Evolutionary conservation across 1,140 invertebrate species (phyloP), one percentile per base, ranked within the genome.

Genomic region (Pogonus chalceus): DNA sequence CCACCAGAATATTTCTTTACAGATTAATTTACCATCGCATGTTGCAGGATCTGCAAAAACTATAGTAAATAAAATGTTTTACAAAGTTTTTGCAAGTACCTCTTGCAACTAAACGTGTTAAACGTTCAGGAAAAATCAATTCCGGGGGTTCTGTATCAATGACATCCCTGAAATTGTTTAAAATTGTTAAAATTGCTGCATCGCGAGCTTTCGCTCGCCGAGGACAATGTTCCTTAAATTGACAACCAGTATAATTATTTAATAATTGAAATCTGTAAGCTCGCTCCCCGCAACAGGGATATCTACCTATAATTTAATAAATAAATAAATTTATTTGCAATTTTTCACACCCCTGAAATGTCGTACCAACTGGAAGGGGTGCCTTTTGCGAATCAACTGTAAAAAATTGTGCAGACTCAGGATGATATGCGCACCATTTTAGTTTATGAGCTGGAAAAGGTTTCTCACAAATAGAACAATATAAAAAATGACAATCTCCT

Each of bases 281-380:
- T 61, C 83, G 77, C 69, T 88, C 84, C 48, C 88, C 87, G 68
- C 91, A 95, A 67, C 91, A 93, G 0, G 88, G 86, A 71, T 86
- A 90, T 26, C 83, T 76, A 24, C 76, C 76, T 59, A 68, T 54
- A 49, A 58, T 58, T 35, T 51, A 65, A 35, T 52, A 52, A 53
- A 20, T 23, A 7, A 35, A 35, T n/a, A 7, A 9, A 35, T 35
- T 7, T 7, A 9, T 35, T 9, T 35, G 7, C 7, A 35, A 35
- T n/a, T 7, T 35, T 7, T 35, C n/a, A 35, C n/a, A 35, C n/a
- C n/a, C 7, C 7, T 9, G 7, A n/a, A n/a, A 12, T 22, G 20
- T 31, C 48, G 65, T 57, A 58, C 85, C 86, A 12, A 86, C 73
- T 1, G 85, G 83, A 66, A 76, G 79, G 43, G 75, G 77, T 39